Evolutionary conservation across 2,888 invertebrate genomes (phyloP).

Genomic region (Sphinx pinastri): DNA sequence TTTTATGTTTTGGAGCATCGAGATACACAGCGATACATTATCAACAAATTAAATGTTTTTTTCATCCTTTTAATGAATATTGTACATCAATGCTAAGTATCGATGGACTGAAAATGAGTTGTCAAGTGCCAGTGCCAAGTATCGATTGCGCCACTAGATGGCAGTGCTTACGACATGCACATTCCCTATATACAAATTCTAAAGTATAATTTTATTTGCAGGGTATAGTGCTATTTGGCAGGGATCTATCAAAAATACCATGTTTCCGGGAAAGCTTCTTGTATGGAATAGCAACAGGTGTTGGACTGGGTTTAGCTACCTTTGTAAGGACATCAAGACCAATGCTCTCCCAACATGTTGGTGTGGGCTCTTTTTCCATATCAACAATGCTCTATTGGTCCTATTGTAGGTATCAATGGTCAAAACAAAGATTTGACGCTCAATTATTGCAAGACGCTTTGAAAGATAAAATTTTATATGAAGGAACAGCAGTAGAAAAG

Average conservation of each 20-base stretch:
- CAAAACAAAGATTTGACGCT: constrained; percentile 86
- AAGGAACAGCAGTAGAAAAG: constrained; percentile 85
- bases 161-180: no score
- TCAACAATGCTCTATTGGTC: constrained; percentile 88
- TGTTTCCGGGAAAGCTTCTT: constrained; percentile 91
- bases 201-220: constrained; percentile 52
- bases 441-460: constrained; percentile 85
- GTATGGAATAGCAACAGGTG: constrained; percentile 88
- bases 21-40: no score
- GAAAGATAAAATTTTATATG: constrained; percentile 83
- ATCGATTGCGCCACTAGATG: no score
- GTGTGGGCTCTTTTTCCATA: constrained; percentile 86
- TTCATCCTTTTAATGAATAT: no score
- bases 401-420: constrained; percentile 88
- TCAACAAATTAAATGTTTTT: no score
- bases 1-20: no score
- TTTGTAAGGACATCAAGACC: constrained; percentile 90
- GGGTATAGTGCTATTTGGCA: constrained; percentile 87
- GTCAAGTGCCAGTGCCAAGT: no score
- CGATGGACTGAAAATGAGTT: no score
- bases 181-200: background rate
- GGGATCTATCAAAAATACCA: constrained; percentile 89
- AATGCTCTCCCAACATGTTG: constrained; percentile 85
- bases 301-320: constrained; percentile 86
- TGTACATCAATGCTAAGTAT: no score